A percentile compares a stretch with the other conserved stretches of the same genome.
phyloP scores from a whole-genome alignment of 1,140 invertebrate species.

The Drosophila malerkotliana region DNA sequence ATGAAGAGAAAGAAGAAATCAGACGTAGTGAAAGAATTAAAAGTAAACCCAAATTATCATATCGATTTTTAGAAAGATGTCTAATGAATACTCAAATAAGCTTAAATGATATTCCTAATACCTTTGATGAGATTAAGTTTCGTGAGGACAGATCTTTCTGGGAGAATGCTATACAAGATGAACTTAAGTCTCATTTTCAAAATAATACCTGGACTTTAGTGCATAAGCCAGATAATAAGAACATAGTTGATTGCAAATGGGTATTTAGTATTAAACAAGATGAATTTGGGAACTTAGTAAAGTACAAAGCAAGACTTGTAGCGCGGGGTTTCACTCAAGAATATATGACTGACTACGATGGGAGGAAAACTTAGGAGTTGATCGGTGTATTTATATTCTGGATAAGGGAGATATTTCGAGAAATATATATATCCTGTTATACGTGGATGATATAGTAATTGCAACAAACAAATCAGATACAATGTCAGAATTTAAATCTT shows the following conservation, averaged over 20 bases:
- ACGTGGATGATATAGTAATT: too few species aligned
- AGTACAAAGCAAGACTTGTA: slow-evolving; percentile 72
- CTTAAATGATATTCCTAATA: slow-evolving; percentile 50
- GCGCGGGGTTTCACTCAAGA: too few species aligned
- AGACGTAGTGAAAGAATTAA: too few species aligned
- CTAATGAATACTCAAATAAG: slow-evolving; percentile 24
- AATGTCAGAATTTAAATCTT: slow-evolving; percentile 22
- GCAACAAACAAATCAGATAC: too few species aligned
- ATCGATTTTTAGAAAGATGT: too few species aligned
- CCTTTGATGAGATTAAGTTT: background rate
- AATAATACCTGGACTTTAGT: slow-evolving; percentile 82
- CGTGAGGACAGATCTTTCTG: too few species aligned
- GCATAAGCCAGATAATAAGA: slow-evolving; percentile 74
- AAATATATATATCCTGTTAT: too few species aligned
- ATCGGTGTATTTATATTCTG: slow-evolving; percentile 5
- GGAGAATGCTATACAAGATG: too few species aligned
- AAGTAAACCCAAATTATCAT: too few species aligned
- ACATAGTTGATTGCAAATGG: slow-evolving; percentile 81
- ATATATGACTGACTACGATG: too few species aligned
- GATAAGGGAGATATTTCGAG: background rate
- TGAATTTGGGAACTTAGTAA: slow-evolving; percentile 69
- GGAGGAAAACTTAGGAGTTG: background rate
- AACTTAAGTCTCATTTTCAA: too few species aligned
- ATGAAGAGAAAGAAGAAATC: too few species aligned
- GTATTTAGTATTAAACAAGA: slow-evolving; percentile 77